These are phyloP conservation scores for Scomber scombrus DNA, from an alignment of 2,113 vertebrate genomes.

Conservation along the genomic window DNA sequence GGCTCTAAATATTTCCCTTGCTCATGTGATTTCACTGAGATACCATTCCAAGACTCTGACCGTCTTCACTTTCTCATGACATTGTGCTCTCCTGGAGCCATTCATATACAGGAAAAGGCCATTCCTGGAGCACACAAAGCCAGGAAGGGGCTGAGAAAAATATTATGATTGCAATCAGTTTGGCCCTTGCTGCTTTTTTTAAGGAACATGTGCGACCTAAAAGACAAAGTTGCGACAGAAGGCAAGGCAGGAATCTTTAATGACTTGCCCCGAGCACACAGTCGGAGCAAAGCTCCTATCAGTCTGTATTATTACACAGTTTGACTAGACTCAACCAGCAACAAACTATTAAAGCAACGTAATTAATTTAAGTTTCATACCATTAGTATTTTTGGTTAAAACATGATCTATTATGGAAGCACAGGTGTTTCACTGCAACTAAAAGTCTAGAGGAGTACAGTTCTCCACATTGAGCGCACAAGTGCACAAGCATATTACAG, in stretches of 20 bases:
- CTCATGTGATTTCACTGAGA: constrained; percentile 10
- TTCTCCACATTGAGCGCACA: constrained; percentile 2
- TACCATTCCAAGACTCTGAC: constrained; percentile 38
- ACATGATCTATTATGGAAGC: neutral
- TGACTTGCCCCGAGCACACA: constrained; percentile 66
- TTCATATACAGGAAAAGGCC: constrained; percentile 79
- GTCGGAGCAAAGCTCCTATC: constrained; percentile 44
- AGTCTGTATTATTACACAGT: neutral
- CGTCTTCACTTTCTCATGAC: constrained; percentile 69
- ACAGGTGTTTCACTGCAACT: neutral
- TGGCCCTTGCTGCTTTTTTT: constrained; percentile 70
- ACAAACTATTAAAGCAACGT: neutral
- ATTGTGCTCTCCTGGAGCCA: constrained; percentile 56
- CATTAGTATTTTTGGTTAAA: neutral
- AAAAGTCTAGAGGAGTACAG: neutral
- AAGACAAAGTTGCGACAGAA: constrained; percentile 75
- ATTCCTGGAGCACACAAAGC: constrained; percentile 77
- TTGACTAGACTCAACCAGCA: neutral
- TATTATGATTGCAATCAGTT: constrained; percentile 69
- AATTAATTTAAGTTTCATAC: no score
- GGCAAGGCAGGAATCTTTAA: constrained; percentile 79
- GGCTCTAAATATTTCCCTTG: constrained; percentile 2
- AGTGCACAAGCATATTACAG: constrained; percentile 23
- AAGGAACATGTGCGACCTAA: constrained; percentile 71
- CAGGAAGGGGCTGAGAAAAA: constrained; percentile 78